Evolutionary conservation across 2,113 vertebrate species (phyloP), one percentile per base, ranked within the genome.

Genomic region (Murina feae): DNA sequence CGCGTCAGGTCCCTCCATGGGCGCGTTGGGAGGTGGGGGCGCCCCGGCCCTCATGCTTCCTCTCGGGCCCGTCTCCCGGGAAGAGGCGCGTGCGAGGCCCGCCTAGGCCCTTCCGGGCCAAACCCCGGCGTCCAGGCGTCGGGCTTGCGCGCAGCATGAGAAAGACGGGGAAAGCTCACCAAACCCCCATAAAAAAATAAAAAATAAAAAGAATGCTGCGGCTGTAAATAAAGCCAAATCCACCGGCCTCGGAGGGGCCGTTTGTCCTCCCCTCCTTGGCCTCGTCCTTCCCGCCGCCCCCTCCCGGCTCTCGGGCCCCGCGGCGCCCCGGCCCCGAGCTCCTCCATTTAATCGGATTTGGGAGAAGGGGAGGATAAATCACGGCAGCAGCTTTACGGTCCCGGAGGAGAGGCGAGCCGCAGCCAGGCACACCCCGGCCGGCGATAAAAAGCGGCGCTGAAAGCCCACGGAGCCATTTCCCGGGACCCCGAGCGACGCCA

Each of bases 331-430:
- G 97, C 96, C 97, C 97, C 92, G 79, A 97, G 97, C 97, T 96
- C 97, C 96, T 97, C 96, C 97, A 96, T 97, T 97, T 97, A 98
- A 98, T 98, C 97, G 97, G 97, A 97, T 97, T 97, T 97, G 97
- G 97, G 97, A 96, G 97, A 96, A 97, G 96, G 96, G 97, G 97
- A 96, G 94, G 95, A 97, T 98, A 98, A 98, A 98, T 98, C 97
- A 97, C 92, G 92, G 96, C 96, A 97, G 97, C 97, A 97, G 97
- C 96, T 97, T 98, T 98, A 98, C 97, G 95, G 97, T 97, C 97
- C 97, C 97, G 94, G 95, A 98, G 97, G 97, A 97, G 97, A 97
- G 96, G 97, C 96, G 96, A 96, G 95, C 96, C 94, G 96, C 97
- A 96, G 97, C 97, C 96, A 97, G 97, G 97, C 97, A 96, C 97